Percentiles rank a stretch among this genome's conserved stretches.
These are phyloP conservation scores for Fistularia tabacaria DNA, from an alignment of 2,797 vertebrate genomes.

Conservation along the genomic window DNA sequence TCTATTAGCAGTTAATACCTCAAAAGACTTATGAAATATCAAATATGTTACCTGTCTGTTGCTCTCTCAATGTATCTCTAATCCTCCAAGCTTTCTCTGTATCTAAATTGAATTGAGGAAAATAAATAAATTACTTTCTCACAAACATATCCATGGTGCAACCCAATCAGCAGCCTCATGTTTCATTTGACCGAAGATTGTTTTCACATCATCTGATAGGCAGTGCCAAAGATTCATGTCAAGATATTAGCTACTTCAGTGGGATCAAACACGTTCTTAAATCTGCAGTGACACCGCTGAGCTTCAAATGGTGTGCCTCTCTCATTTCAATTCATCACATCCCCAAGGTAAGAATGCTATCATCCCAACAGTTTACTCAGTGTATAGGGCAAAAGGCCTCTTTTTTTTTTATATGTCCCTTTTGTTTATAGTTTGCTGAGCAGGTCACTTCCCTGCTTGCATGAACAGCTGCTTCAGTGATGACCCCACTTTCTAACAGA, in stretches of 20 bases:
- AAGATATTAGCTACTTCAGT: conserved; percentile 34
- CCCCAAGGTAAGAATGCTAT: conserved; percentile 53
- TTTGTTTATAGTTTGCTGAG: conserved; percentile 81
- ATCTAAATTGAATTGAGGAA: conserved; percentile 44
- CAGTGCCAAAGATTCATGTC: conserved; percentile 34
- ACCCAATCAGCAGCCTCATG: conserved; percentile 25
- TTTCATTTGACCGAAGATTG: conserved; percentile 45
- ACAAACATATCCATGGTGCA: conserved; percentile 1
- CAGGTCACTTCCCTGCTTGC: conserved; percentile 78
- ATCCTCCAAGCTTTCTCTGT: conserved; percentile 19
- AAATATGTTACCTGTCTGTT: conserved; percentile 30
- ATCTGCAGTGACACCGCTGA: conserved; percentile 39
- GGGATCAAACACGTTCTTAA: conserved; percentile 50
- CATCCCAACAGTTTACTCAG: conserved; percentile 34
- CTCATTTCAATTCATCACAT: conserved; percentile 59
- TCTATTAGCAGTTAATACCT: conserved; percentile 22
- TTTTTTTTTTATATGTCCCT: conserved; percentile 17
- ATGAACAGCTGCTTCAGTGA: conserved; percentile 77
- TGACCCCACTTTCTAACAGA: conserved; percentile 62
- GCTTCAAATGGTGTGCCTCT: conserved; percentile 47
- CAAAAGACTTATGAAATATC: conserved; percentile 23
- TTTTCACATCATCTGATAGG: conserved; percentile 39
- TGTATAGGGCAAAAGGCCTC: conserved; percentile 28
- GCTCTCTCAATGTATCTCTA: conserved; percentile 12
- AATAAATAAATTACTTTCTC: conserved; percentile 27